Percentiles rank a stretch among this genome's conserved stretches.
phyloP scores from a whole-genome alignment of 2,888 invertebrate genomes.

The Nomada goodeniana region DNA sequence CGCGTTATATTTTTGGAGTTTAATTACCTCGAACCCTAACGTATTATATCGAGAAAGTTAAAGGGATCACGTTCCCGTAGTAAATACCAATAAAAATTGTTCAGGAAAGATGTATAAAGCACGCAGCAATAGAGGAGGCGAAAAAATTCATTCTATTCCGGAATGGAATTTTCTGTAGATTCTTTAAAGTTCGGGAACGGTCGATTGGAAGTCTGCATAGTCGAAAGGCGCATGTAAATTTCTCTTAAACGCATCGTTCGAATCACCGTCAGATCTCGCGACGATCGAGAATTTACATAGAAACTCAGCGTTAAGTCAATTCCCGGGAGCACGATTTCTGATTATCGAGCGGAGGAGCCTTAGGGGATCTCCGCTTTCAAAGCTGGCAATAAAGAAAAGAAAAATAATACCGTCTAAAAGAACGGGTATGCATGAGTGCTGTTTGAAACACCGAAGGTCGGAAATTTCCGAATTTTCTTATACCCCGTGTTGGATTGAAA shows the following conservation, averaged over 20 bases:
- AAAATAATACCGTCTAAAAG: not conserved
- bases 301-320: constrained; percentile 74
- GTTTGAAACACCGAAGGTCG: not conserved
- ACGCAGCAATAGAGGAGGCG: not conserved
- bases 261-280: constrained; percentile 47
- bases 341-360: constrained; percentile 65
- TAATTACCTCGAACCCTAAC: no score
- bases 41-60: no score
- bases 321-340: constrained; percentile 56
- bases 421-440: not conserved
- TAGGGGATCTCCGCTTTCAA: constrained; percentile 48
- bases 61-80: not conserved
- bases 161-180: constrained; percentile 28
- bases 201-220: constrained; percentile 52
- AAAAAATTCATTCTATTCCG: constrained; percentile 37
- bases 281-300: constrained; percentile 72
- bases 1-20: no score
- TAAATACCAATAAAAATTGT: not conserved
- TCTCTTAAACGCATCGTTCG: constrained; percentile 53
- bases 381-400: constrained; percentile 62
- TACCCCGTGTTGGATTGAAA: no score
- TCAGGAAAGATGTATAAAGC: constrained; percentile 4
- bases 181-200: constrained; percentile 35
- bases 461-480: no score
- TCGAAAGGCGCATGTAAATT: constrained; percentile 61